Conservation (phyloP, 2,113 vertebrate species). For the Eubucco bourcierii region DNA sequence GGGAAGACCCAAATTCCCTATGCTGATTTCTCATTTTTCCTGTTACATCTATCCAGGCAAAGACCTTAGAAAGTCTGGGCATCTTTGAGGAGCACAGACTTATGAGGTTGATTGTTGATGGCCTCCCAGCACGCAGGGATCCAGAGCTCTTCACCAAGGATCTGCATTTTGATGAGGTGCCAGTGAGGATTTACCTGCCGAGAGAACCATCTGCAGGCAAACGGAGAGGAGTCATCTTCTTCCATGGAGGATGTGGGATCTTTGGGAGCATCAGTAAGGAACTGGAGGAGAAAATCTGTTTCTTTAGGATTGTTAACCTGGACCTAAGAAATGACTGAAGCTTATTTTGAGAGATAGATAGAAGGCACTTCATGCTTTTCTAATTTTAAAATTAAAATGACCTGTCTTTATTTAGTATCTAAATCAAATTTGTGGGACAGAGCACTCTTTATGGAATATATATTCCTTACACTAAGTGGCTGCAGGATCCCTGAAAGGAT, state of each 20-base stretch:
- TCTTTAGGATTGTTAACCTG: neutral
- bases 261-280: conserved; percentile 75
- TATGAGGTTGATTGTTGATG: conserved; percentile 8
- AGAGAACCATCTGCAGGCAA: conserved; percentile 6
- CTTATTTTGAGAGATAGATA: neutral
- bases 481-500: neutral
- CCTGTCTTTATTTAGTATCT: neutral
- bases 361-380: neutral
- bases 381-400: neutral
- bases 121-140: neutral
- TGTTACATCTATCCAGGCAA: conserved; percentile 45
- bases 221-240: conserved; percentile 70
- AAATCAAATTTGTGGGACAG: neutral
- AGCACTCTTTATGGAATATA: neutral
- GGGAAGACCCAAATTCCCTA: neutral
- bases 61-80: conserved; percentile 68
- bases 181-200: conserved; percentile 77
- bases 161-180: conserved; percentile 70
- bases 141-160: conserved; percentile 64
- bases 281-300: neutral
- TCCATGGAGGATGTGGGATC: conserved; percentile 76
- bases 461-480: neutral
- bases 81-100: conserved; percentile 67
- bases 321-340: neutral
- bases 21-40: neutral